Evolutionary conservation across 2,888 invertebrate genomes (phyloP), one percentile per base, ranked within the genome.

Genomic region (Gymnosoma rotundatum): DNA sequence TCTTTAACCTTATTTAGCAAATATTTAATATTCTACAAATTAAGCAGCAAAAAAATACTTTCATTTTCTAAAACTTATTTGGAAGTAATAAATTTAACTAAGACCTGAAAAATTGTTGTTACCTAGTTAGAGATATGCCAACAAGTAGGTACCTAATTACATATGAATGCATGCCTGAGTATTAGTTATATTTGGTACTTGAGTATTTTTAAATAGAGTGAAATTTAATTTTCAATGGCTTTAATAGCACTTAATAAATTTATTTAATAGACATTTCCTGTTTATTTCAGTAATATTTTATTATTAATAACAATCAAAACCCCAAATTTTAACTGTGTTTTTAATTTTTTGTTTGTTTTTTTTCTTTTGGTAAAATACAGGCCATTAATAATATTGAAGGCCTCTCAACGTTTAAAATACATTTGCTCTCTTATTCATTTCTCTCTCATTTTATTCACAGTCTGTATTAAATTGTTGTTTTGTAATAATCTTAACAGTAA

Each of bases 211-310:
- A 45, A 45, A 25, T 9, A 14, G 4, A 45, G 14, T 4, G 12
- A 10, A 45, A 45, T 45, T 14, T 45, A 1, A 45, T 14, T 45
- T 45, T 45, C 4, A 45, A 45, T 45, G 1, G 12, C 4, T 48
- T 48, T 48, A 48, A 48, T n/a, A 6, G 32, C 32, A n/a, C n/a
- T 48, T 48, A 16, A 14, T 16, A 14, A 48, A 48, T 14, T 48
- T 48, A 48, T 10, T 42, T 66, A 70, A 66, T 74, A 66, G 54
- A 50, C 61, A 79, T 73, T 83, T 83, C 83, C 83, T 83, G 75
- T 76, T 83, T 78, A 70, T 16, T 83, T 76, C 80, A 67, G 50
- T 76, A 79, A 83, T 69, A 70, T 74, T 70, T 76, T 61, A 42
- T 79, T 66, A 75, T 72, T 63, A 54, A 78, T 78, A 74, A 74